A percentile compares a stretch with the other conserved stretches of the same genome.
Conservation (phyloP, 2,888 invertebrate genomes). For the Beris chalybata region DNA sequence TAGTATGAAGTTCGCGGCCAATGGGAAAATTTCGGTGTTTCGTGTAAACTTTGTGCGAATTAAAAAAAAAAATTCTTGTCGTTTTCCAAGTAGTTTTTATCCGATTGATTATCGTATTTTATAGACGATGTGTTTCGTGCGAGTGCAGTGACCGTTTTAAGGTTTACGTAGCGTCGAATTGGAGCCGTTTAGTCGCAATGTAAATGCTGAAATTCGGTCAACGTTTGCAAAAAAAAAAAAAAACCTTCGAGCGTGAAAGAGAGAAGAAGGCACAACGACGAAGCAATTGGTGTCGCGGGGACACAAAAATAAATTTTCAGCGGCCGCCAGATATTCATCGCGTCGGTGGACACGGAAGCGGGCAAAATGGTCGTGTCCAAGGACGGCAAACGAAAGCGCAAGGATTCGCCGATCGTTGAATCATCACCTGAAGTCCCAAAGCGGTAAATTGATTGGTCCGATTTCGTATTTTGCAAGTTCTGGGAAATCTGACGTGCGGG, state of each 20-base stretch:
- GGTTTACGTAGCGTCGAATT: background rate
- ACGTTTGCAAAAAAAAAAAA: constrained; percentile 37
- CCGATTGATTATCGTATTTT: no score
- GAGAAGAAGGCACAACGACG: constrained; percentile 10
- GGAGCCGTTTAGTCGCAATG: constrained; percentile 9
- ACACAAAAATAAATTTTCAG: background rate
- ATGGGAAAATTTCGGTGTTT: constrained; percentile 32
- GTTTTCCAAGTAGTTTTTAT: constrained; percentile 12
- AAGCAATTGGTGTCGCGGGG: background rate
- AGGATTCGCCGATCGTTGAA: constrained; percentile 52
- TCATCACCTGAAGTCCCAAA: constrained; percentile 57
- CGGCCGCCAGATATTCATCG: background rate
- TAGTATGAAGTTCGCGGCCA: constrained; percentile 26
- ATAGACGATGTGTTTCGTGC: background rate
- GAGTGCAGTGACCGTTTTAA: background rate
- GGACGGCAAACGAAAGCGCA: constrained; percentile 53
- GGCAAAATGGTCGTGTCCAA: constrained; percentile 55
- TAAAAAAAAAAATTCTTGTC: background rate
- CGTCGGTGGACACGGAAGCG: constrained; percentile 14
- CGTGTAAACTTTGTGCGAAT: constrained; percentile 33
- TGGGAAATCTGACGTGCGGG: constrained; percentile 7
- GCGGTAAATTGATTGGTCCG: constrained; percentile 51
- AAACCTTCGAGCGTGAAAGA: constrained; percentile 12
- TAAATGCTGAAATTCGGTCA: constrained; percentile 33
- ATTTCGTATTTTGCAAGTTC: background rate